Percentiles rank a stretch among this genome's conserved stretches.
Evolutionary conservation across 1,140 invertebrate species (phyloP).

Genomic region (Ephestia elutella): DNA sequence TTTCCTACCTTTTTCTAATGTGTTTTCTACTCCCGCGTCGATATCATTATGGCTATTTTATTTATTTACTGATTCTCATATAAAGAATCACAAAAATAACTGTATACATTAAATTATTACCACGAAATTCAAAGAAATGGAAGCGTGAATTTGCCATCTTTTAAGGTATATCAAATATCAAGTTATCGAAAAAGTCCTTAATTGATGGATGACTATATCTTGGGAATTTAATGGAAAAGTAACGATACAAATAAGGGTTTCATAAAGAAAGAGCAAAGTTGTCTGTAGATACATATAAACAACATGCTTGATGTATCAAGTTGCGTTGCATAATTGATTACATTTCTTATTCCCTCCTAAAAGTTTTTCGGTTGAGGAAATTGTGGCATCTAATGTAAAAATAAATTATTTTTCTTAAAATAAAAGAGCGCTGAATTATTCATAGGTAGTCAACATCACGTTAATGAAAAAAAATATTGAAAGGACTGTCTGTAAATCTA

Average conservation of each 20-base stretch:
- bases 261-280: neutral
- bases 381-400: neutral
- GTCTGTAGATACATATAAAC: no score
- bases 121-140: no score
- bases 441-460: no score
- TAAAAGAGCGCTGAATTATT: no score
- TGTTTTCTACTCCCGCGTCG: neutral
- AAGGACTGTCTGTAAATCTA: no score
- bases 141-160: no score
- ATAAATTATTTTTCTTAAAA: no score
- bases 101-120: no score
- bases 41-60: neutral
- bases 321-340: constrained; percentile 16
- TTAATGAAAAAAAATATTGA: no score
- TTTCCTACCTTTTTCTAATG: constrained; percentile 3
- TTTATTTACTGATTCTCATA: no score
- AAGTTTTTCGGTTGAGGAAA: constrained; percentile 11
- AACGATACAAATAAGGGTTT: neutral
- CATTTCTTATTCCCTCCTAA: constrained; percentile 10
- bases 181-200: neutral
- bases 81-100: no score
- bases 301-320: neutral
- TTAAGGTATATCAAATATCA: no score
- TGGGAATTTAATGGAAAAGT: neutral
- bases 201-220: neutral